phyloP scores from a whole-genome alignment of 2,113 vertebrate species.

The Microcebus lehilahytsara region DNA sequence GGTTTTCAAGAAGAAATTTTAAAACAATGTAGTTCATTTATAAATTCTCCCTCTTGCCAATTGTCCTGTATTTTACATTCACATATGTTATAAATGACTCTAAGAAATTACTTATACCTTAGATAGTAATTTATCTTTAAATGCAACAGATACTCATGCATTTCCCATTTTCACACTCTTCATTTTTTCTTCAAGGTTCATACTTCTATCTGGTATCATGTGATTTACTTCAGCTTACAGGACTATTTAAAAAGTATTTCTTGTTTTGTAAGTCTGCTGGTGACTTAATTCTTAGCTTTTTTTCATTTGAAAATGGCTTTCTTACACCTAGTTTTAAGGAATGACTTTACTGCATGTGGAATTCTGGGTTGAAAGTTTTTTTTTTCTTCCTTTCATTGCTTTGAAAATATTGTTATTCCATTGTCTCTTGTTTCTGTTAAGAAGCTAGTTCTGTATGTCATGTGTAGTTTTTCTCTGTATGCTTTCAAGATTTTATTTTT shows the following conservation, averaged over 20 bases:
- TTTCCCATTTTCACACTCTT: neutral
- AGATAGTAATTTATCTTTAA: neutral
- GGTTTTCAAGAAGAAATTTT: neutral
- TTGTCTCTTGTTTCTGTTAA: neutral
- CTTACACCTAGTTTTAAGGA: constrained; percentile 11
- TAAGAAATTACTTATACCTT: neutral
- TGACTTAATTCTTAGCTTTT: neutral
- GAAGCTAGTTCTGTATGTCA: neutral
- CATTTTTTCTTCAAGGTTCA: neutral
- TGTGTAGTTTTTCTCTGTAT: neutral
- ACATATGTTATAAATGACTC: neutral
- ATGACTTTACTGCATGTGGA: neutral
- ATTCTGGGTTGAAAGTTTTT: neutral
- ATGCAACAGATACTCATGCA: neutral
- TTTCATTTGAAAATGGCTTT: neutral
- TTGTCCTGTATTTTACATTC: neutral
- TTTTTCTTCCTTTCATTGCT: neutral
- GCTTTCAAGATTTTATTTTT: neutral
- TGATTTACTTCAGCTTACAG: neutral
- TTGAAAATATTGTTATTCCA: neutral
- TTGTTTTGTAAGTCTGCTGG: neutral
- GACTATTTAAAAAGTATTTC: neutral
- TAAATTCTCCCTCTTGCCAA: no score
- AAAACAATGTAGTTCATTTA: neutral
- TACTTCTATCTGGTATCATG: neutral